Evolutionary conservation across 2,797 vertebrate species (phyloP), one percentile per base, ranked within the genome.

Genomic region (Ceyx erithaca): DNA sequence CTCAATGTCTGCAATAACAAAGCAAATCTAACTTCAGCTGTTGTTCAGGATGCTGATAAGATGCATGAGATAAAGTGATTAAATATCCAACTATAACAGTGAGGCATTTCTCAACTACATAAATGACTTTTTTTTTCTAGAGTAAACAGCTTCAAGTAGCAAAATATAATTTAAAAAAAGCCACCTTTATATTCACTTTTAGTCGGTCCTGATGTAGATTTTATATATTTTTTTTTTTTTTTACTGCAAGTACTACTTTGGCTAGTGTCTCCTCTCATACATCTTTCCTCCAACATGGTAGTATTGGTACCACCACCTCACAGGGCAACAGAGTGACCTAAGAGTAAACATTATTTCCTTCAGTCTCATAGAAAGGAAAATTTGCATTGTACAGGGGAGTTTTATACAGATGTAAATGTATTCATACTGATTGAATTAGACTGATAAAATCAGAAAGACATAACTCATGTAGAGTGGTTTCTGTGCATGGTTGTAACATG

Each of bases 381-480:
- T 52, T 45, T 59, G 41, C 61, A 26, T 25, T 14, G 9, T 26
- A 58, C 33, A 62, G 54, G 14, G n/a, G 22, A 75, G 73, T 46
- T 86, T 90, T 85, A 77, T 30, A 64, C 57, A 85, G 51, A 89
- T 63, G 72, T 63, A 82, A 82, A 73, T 31, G 18, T 51, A 85
- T 77, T 35, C 83, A 86, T 54, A 48, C 19, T 85, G 75, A 92
- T 80, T 64, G 61, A 93, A 96, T 93, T 90, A 88, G 58, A 80
- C 71, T 90, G 93, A 86, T 78, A 96, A 92, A 93, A 89, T 91
- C 70, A 77, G 80, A 79, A 66, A 77, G 75, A 70, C 78, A 37
- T 77, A 94, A 61, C 17, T 85, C 52, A 77, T 71, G 71, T 51
- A 80, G 46, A 79, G 58, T 0, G 20, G 67, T 81, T 90, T 86